Evolutionary conservation across 1,140 invertebrate genomes (phyloP).

Genomic region (roundworm (Caenorhabditis elegans)): WBcel235 BX284603.4:4335501-4336000

Average conservation of each 20-base stretch:
- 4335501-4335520: background rate
- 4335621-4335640: slow-evolving; percentile 14
- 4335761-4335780: background rate
- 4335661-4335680: background rate
- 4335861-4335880: background rate
- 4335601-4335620: background rate
- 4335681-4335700: slow-evolving; percentile 13
- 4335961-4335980: background rate
- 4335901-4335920: background rate
- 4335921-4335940: background rate
- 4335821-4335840: slow-evolving; percentile 14
- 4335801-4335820: slow-evolving; percentile 16
- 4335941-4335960: background rate
- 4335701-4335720: slow-evolving; percentile 14
- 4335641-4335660: slow-evolving; percentile 20
- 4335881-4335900: background rate
- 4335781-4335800: background rate
- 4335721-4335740: background rate
- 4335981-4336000: background rate
- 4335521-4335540: background rate
- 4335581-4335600: background rate
- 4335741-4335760: background rate
- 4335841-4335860: background rate
- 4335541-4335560: background rate
- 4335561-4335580: background rate